Evolutionary conservation across 2,888 invertebrate genomes (phyloP), one percentile per base, ranked within the genome.

Genomic region (Ichneumon xanthorius): DNA sequence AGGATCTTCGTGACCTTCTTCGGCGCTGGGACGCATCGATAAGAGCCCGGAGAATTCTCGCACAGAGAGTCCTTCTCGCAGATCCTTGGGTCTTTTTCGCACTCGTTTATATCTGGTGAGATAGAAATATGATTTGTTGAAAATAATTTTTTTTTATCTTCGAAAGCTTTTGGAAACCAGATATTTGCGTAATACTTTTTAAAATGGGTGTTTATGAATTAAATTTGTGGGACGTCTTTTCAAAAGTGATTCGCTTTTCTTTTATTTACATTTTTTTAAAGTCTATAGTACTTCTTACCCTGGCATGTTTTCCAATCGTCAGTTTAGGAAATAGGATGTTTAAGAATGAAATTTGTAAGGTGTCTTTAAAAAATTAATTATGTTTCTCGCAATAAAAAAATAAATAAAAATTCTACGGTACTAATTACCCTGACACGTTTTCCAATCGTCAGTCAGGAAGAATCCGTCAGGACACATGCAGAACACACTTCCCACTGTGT

Each of bases 41-140:
- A 95, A 5, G 95, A 94, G 0, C 95, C 95, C 16, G 93, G 91
- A 5, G 94, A 94, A 89, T 95, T 95, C 72, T 94, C 90, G 90
- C 95, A 96, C 33, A 88, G 88, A 1, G 85, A 86, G 16, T 89
- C 87, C 1, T 86, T 87, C 2, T 82, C 70, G 45, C 92, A 92
- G 73, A 89, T 79, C 14, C 77, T 82, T 9, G 89, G 82, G 0
- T 86, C 80, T 19, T 77, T 90, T 22, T 95, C 93, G 89, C 97
- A 97, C 91, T 97, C 96, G 89, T 97, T 95, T 16, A 96, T 94
- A 91, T 96, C 96, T 95, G 89, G 48, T 87, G 89, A 80, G 55
- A 71, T 22, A 67, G 30, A 7, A 70, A 61, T 70, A 22, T 7
- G 37, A 19, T 53, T n/a, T 33, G 55, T 9, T 19, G 5, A 16